Evolutionary conservation across 2,888 invertebrate species (phyloP), one percentile per base, ranked within the genome.

Genomic region (Bugulina stolonifera): DNA sequence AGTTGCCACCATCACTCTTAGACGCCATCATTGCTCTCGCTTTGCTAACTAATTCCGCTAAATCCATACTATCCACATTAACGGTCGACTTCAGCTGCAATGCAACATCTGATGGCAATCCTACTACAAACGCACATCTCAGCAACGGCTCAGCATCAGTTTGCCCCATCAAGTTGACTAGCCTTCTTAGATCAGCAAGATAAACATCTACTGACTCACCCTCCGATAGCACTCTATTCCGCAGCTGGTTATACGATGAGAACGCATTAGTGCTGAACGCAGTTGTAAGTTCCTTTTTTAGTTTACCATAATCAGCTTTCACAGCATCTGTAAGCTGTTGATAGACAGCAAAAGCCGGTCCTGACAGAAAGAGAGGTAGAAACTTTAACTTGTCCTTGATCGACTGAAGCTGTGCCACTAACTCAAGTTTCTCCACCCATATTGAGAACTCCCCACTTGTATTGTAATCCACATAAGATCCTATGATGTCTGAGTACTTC

Each of bases 121-220:
- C n/a, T n/a, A n/a, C n/a, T n/a, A n/a, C n/a, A n/a, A 69, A 69
- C 10, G 32, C 69, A 69, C 69, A 69, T 35, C 35, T 69, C 23
- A 69, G 69, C 69, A 32, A 69, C 10, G 32, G 35, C 10, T 69
- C 69, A 22, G 22, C 27, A 18, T 32, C 32, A n/a, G 69, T 69
- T 35, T 32, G 27, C 5, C 35, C 35, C 69, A 69, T 69, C 32
- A 69, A 27, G 22, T 32, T 32, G 3, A 69, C 23, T 23, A 18
- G 32, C 32, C 69, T 5, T 23, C 35, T 69, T n/a, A 69, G 32
- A 5, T 69, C 69, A 35, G 69, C 69, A 10, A 35, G 23, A 35
- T 69, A 69, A 14, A 35, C 69, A n/a, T 69, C 69, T 29, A 69
- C 57, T n/a, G 35, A 69, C 35, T 69, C 69, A 69, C 69, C 69